Evolutionary conservation across 1,140 invertebrate genomes (phyloP).

Genomic region (Papilio xuthus): DNA sequence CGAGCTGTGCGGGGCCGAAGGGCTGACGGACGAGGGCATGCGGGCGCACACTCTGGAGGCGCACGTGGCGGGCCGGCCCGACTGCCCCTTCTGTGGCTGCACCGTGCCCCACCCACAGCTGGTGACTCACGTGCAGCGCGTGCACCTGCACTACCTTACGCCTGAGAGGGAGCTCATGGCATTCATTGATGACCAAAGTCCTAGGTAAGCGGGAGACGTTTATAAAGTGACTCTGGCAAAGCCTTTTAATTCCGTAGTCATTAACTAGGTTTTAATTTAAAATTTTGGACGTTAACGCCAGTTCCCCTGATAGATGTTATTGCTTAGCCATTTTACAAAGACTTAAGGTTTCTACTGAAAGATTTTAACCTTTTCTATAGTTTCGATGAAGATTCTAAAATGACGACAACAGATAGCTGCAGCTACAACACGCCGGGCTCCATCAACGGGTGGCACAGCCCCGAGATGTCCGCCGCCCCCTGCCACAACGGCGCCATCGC

Average conservation of each 20-base stretch:
- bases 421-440: conserved; percentile 78
- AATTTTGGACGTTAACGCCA: too few species aligned
- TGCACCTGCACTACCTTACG: conserved; percentile 90
- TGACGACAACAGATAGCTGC: conserved; percentile 79
- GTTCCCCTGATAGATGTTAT: too few species aligned
- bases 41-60: conserved; percentile 88
- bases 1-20: conserved; percentile 91
- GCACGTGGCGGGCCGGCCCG: conserved; percentile 88
- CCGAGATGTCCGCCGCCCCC: conserved; percentile 61
- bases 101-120: conserved; percentile 88
- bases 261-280: too few species aligned
- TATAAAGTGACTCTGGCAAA: neutral
- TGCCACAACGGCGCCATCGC: conserved; percentile 74
- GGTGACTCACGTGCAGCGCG: conserved; percentile 89
- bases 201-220: conserved; percentile 79
- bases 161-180: conserved; percentile 85
- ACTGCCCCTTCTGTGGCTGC: conserved; percentile 92
- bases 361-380: conserved; percentile 54
- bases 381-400: conserved; percentile 81
- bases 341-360: neutral
- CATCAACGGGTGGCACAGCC: conserved; percentile 81
- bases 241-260: too few species aligned
- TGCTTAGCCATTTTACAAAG: too few species aligned
- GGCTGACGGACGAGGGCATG: conserved; percentile 90
- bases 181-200: conserved; percentile 85